Base-by-base conservation (phyloP, 2,888 invertebrate genomes). In the Dromius quadrimaculatus region DNA sequence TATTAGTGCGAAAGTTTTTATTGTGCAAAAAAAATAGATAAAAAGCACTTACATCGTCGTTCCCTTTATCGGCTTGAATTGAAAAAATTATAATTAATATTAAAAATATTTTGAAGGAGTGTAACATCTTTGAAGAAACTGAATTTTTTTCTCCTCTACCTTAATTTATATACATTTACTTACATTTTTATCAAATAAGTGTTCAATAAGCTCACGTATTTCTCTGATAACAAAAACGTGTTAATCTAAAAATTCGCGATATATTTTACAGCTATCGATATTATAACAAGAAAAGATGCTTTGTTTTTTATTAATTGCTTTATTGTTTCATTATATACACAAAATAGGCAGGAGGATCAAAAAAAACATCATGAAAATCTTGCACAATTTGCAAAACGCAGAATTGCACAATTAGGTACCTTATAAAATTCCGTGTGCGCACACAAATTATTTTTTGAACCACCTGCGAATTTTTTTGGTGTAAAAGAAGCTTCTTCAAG, bases 311-410 rank as follows among this genome's bases (percentile, higher is more conserved):
- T 64, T 36, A 50, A 34, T 64, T 64, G 64, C 64, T 64, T 64
- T 64, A 64, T 64, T 64, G 50, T 34, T 63, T 47, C n/a, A 64
- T 64, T 63, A 63, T 63, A 47, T 64, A 64, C 64, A 64, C 50
- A 64, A 50, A 50, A 32, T 47, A 62, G 5, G 62, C 64, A 64
- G 64, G 47, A 19, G 64, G 64, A 34, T 64, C 47, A 64, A 64
- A 64, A 64, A 47, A 47, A 36, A 32, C 28, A 59, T 17, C 34
- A 20, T 59, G 22, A 61, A 61, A 41, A 28, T 13, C 22, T 63
- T 45, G 41, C 50, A 22, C 50, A 34, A 50, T 50, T 23, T 36
- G 47, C 64, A 64, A n/a, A 32, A 36, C 11, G 38, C 23, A 19
- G 38, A 22, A n/a, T 61, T 62, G 62, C 23, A 62, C 59, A 63